Percentiles rank a stretch among this genome's conserved stretches.
phyloP scores from a whole-genome alignment of 1,140 invertebrate species.

The Thrips palmi region DNA sequence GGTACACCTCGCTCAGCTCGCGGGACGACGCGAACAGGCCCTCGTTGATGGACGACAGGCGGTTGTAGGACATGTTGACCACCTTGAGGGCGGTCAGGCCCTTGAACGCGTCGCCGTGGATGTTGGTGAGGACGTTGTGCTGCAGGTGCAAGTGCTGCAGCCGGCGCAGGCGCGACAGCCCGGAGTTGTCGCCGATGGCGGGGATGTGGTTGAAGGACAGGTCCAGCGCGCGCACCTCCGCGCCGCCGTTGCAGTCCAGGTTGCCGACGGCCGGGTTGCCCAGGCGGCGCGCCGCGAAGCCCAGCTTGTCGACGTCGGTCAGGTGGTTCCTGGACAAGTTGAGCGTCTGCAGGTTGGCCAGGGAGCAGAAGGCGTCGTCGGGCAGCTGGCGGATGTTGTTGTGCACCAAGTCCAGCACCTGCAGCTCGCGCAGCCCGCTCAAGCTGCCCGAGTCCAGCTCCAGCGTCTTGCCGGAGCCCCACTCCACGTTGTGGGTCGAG shows the following conservation, averaged over 20 bases:
- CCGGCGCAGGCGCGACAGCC: slow-evolving; percentile 46
- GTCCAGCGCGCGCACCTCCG: slow-evolving; percentile 49
- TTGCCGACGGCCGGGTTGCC: slow-evolving; percentile 23
- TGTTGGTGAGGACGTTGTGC: slow-evolving; percentile 63
- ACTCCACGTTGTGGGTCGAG: slow-evolving; percentile 55
- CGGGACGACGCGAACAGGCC: slow-evolving; percentile 54
- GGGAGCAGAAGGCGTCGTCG: slow-evolving; percentile 49
- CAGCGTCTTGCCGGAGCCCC: slow-evolving; percentile 49
- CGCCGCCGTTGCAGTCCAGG: slow-evolving; percentile 26
- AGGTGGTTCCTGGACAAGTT: slow-evolving; percentile 71
- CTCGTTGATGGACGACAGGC: slow-evolving; percentile 53
- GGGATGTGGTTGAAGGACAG: slow-evolving; percentile 59
- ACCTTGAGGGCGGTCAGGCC: slow-evolving; percentile 54
- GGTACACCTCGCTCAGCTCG: slow-evolving; percentile 62
- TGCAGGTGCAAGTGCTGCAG: slow-evolving; percentile 59
- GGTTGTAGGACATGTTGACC: slow-evolving; percentile 70
- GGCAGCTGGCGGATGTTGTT: slow-evolving; percentile 66
- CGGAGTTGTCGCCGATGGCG: slow-evolving; percentile 46
- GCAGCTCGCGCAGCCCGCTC: slow-evolving; percentile 52
- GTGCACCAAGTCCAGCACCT: slow-evolving; percentile 55
- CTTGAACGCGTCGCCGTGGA: slow-evolving; percentile 54
- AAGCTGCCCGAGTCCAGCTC: slow-evolving; percentile 47
- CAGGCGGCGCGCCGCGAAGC: slow-evolving; percentile 31
- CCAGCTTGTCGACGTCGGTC: slow-evolving; percentile 48
- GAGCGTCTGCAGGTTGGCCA: slow-evolving; percentile 58